phyloP scores from a whole-genome alignment of 2,888 invertebrate species.

The Teleiodes luculella region DNA sequence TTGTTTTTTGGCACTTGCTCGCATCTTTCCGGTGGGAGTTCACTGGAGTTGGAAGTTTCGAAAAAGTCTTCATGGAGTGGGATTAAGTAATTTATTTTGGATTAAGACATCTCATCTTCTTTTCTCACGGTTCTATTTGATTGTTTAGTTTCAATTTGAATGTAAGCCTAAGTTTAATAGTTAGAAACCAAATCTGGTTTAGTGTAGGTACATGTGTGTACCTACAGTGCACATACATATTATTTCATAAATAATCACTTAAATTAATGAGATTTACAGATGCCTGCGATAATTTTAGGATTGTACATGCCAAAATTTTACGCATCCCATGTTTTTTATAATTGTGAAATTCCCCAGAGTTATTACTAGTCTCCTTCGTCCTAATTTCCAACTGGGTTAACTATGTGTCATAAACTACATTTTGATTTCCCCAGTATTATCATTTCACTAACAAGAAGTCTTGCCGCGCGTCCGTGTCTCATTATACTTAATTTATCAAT shows the following conservation, averaged over 20 bases:
- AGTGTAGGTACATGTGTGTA: no score
- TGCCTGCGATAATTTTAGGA: no score
- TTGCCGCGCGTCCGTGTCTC: not conserved
- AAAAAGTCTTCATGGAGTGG: not conserved
- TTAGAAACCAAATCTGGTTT: no score
- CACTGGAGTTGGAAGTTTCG: not conserved
- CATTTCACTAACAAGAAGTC: not conserved
- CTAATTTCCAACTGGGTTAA: slow-evolving; percentile 8
- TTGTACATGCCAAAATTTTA: no score
- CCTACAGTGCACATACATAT: no score
- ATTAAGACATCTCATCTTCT: not conserved
- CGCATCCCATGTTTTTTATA: not conserved
- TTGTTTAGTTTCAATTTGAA: not conserved
- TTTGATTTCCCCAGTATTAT: not conserved
- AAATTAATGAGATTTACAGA: no score
- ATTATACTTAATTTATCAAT: slow-evolving; percentile 2
- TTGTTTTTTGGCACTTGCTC: slow-evolving; percentile 50
- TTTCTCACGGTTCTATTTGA: not conserved
- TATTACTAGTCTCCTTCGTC: not conserved
- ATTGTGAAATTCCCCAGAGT: not conserved
- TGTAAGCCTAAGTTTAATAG: no score
- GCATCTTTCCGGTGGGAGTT: slow-evolving; percentile 28
- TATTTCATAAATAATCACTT: no score
- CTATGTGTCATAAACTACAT: slow-evolving; percentile 11
- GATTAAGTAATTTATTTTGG: not conserved